Base-by-base conservation (phyloP, 2,888 invertebrate species). In the Xestobium rufovillosum region DNA sequence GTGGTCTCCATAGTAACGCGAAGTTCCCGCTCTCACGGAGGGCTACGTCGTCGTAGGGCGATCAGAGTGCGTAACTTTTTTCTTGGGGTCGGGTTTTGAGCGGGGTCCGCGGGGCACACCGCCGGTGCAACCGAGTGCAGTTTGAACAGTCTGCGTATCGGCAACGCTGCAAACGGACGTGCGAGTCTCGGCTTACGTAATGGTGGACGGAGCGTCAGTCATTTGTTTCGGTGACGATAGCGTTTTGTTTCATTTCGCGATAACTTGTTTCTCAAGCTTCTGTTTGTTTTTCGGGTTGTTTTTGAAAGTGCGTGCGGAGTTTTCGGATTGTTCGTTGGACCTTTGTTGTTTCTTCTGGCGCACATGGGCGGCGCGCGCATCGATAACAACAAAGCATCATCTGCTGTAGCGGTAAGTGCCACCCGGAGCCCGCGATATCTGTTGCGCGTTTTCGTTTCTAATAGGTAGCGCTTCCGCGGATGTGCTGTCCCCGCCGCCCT, bases 91-190 rank as follows among this genome's bases (percentile, higher is more conserved):
- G n/a, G n/a, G n/a, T n/a, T n/a, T n/a, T n/a, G n/a, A n/a, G n/a
- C n/a, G n/a, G n/a, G n/a, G n/a, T n/a, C n/a, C n/a, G n/a, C n/a
- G n/a, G n/a, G n/a, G n/a, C n/a, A n/a, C n/a, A n/a, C n/a, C n/a
- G n/a, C n/a, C 49, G 47, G 47, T 52, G 52, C 52, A 52, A 48
- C 49, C 49, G 45, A 51, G 47, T 48, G 53, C 52, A 52, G 45
- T 46, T 45, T 38, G 42, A 46, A 53, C 53, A 45, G 44, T 48
- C 52, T 44, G 56, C 47, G 53, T 53, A 45, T 49, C 48, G 47
- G 48, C 50, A 44, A 52, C 52, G 47, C 47, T 55, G 49, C 49
- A 53, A 55, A 54, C 52, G 51, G 55, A 52, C 52, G 56, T 52
- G 55, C 46, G 34, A 39, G 44, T 38, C 28, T 36, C 31, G 35